Base-by-base conservation (phyloP, 2,888 invertebrate genomes). In the Drosophila infuscata region DNA sequence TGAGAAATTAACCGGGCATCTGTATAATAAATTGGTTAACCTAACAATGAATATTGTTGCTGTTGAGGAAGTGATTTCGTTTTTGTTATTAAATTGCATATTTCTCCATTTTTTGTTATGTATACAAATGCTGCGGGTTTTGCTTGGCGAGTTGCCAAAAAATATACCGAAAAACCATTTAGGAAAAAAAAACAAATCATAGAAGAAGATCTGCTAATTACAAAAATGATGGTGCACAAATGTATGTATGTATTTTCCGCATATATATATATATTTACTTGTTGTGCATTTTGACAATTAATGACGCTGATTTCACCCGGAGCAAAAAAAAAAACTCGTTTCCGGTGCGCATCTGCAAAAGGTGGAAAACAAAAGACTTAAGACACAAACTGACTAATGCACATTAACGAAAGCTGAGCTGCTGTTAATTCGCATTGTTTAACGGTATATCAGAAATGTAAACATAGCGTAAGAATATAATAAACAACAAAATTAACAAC, bases 221-320 rank as follows among this genome's bases (percentile, higher is more conserved):
- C 89, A 63, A 52, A 69, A 74, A 84, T 89, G 89, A 88, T 89
- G 88, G 79, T 86, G 84, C 89, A 83, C 75, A 86, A 81, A 48
- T 25, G 20, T 25, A 25, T 25, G 25, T 25, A 25, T 25, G 29
- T 53, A 52, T 60, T 61, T 59, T 59, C 15, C 20, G 7, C 65
- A 59, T 65, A 25, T 49, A 5, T 41, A 11, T 46, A 17, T 59
- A 41, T 25, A 25, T 25, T 46, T 15, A 15, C 25, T 38, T 35
- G 33, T 43, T 76, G 53, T 61, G 57, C 66, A 69, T 66, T 75
- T 86, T 88, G 89, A 76, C 88, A 88, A 77, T 82, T 89, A 85
- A 83, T 74, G 81, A 79, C 56, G 84, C 84, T 87, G 88, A 83
- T 85, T 85, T 85, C 88, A 81, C 89, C 68, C 70, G 76, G 77